Evolutionary conservation across 2,797 vertebrate species (phyloP).

Genomic region (Pristis pectinata): DNA sequence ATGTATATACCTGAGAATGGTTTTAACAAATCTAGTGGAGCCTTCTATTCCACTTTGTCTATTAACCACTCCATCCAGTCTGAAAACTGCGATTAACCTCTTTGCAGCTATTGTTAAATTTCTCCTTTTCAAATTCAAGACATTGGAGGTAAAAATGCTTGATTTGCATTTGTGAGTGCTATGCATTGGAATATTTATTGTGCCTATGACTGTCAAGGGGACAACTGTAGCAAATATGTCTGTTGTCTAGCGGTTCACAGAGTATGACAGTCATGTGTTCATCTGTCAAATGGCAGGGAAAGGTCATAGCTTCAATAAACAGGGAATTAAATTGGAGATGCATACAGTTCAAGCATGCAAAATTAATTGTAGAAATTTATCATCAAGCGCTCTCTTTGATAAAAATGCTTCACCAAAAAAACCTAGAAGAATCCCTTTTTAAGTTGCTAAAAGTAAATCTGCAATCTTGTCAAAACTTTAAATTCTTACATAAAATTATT

Average conservation of each 20-base stretch:
- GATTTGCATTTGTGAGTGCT: neutral
- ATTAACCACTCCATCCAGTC: neutral
- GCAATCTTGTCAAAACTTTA: neutral
- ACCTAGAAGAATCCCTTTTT: neutral
- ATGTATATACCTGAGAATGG: neutral
- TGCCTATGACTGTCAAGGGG: neutral
- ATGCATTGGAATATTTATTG: neutral
- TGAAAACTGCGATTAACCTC: neutral
- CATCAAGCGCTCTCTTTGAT: neutral
- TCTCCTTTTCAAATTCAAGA: neutral
- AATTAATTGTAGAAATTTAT: slow-evolving; percentile 5
- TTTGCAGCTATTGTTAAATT: neutral
- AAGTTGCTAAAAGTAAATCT: neutral
- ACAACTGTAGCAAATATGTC: neutral
- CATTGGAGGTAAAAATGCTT: no score
- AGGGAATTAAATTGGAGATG: neutral
- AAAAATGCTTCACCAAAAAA: neutral
- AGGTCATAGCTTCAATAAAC: neutral
- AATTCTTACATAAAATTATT: neutral
- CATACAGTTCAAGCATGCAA: neutral
- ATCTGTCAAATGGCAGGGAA: neutral
- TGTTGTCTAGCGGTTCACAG: neutral
- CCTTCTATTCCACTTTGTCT: neutral
- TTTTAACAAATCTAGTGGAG: neutral
- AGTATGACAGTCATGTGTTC: neutral